Percentiles rank a stretch among this genome's conserved stretches.
phyloP scores from a whole-genome alignment of 2,888 invertebrate genomes.

The Caenorhabditis panamensis region DNA sequence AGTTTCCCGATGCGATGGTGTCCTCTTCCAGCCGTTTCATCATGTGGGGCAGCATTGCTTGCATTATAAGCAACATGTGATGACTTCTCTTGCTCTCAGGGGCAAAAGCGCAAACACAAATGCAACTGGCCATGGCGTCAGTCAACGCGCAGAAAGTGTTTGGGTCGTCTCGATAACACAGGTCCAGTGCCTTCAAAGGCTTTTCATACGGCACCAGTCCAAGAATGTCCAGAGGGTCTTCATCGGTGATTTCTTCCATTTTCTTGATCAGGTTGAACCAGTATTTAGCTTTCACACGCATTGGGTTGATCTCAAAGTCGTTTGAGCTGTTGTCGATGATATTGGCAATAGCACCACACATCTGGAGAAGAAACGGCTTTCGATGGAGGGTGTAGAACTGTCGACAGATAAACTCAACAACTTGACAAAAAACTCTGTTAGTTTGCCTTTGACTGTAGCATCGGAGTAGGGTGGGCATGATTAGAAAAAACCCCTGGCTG shows the following conservation, averaged over 20 bases:
- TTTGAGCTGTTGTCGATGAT: slow-evolving; percentile 88
- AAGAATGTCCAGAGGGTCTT: slow-evolving; percentile 91
- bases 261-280: slow-evolving; percentile 94
- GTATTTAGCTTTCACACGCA: slow-evolving; percentile 86
- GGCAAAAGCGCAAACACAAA: slow-evolving; percentile 98
- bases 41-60: slow-evolving; percentile 96
- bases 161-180: slow-evolving; percentile 98
- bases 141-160: slow-evolving; percentile 93
- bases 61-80: slow-evolving; percentile 86
- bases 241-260: slow-evolving; percentile 84
- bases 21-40: slow-evolving; percentile 93
- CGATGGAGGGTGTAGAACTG: slow-evolving; percentile 98
- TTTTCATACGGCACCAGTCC: slow-evolving; percentile 78
- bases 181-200: slow-evolving; percentile 88
- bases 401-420: slow-evolving; percentile 97
- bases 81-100: slow-evolving; percentile 89
- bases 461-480: slow-evolving; percentile 97
- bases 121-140: slow-evolving; percentile 97
- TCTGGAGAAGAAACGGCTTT: slow-evolving; percentile 82
- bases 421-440: slow-evolving; percentile 93
- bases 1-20: slow-evolving; percentile 87
- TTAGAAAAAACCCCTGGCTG: slow-evolving; percentile 89
- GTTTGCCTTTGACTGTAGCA: slow-evolving; percentile 98
- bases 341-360: slow-evolving; percentile 98
- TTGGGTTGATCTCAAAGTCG: slow-evolving; percentile 90